phyloP scores from a whole-genome alignment of 1,140 invertebrate genomes.

The Elymnias hypermnestra region DNA sequence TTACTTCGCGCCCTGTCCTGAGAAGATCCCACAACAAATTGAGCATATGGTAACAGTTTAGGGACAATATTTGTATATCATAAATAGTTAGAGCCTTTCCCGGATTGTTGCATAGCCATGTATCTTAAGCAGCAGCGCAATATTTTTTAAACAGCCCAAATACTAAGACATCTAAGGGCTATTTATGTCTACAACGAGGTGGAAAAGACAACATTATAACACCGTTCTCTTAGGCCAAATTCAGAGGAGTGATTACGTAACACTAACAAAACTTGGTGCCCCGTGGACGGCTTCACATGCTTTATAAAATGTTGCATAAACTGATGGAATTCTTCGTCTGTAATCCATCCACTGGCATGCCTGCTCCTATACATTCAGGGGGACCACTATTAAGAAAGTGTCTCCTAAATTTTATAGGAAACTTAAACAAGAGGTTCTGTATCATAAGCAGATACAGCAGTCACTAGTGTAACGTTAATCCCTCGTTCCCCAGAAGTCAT shows the following conservation, averaged over 20 bases:
- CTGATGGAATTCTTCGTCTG: constrained; percentile 33
- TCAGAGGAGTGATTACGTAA: constrained; percentile 43
- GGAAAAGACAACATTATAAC: constrained; percentile 20
- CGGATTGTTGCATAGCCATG: constrained; percentile 19
- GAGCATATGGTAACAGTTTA: no score
- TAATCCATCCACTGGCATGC: constrained; percentile 35
- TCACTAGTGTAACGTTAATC: constrained; percentile 10
- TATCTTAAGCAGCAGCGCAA: constrained; percentile 14
- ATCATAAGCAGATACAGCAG: constrained; percentile 6
- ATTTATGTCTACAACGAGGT: constrained; percentile 19
- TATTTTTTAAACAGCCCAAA: constrained; percentile 16
- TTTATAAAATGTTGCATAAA: constrained; percentile 23
- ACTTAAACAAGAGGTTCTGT: not conserved
- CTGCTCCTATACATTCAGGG: constrained; percentile 23
- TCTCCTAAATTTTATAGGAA: not conserved
- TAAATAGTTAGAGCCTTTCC: constrained; percentile 24
- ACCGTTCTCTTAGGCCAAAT: constrained; percentile 13
- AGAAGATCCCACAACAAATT: no score
- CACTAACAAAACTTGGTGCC: constrained; percentile 34
- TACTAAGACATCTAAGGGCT: constrained; percentile 8
- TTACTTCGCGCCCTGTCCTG: no score
- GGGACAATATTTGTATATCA: no score
- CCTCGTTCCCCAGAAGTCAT: constrained; percentile 10
- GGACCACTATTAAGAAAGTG: constrained; percentile 18
- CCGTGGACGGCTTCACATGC: constrained; percentile 22